Percentiles rank a stretch among this genome's conserved stretches.
Evolutionary conservation across 2,113 vertebrate genomes (phyloP).

Genomic region (Entomyzon cyanotis): DNA sequence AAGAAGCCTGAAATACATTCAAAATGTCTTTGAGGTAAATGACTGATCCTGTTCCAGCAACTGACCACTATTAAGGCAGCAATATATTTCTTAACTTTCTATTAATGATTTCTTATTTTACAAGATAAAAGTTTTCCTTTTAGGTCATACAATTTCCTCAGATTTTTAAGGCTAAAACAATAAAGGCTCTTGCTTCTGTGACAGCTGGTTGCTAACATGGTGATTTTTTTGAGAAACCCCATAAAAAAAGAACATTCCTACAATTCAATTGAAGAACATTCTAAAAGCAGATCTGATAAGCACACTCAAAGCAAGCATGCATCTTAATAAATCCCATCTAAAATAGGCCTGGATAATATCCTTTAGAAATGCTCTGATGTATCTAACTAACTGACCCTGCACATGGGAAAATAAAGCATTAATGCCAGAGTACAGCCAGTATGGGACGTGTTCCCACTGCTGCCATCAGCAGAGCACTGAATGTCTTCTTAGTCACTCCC

Average conservation of each 20-base stretch:
- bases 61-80: not conserved
- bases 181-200: not conserved
- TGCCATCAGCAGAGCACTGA: not conserved
- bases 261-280: not conserved
- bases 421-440: not conserved
- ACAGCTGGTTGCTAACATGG: not conserved
- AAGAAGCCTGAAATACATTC: not conserved
- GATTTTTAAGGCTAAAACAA: not conserved
- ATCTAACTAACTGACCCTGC: not conserved
- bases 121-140: not conserved
- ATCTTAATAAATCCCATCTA: not conserved
- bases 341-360: not conserved
- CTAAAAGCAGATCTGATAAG: not conserved
- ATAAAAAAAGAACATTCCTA: not conserved
- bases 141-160: not conserved
- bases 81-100: not conserved
- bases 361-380: not conserved
- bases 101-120: not conserved
- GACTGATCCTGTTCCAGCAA: not conserved
- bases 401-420: not conserved
- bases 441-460: not conserved
- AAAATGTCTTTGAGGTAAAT: not conserved
- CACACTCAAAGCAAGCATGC: not conserved
- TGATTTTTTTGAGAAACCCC: not conserved
- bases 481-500: not conserved